phyloP scores from a whole-genome alignment of 2,113 vertebrate species.

The Ibidorhyncha struthersii region DNA sequence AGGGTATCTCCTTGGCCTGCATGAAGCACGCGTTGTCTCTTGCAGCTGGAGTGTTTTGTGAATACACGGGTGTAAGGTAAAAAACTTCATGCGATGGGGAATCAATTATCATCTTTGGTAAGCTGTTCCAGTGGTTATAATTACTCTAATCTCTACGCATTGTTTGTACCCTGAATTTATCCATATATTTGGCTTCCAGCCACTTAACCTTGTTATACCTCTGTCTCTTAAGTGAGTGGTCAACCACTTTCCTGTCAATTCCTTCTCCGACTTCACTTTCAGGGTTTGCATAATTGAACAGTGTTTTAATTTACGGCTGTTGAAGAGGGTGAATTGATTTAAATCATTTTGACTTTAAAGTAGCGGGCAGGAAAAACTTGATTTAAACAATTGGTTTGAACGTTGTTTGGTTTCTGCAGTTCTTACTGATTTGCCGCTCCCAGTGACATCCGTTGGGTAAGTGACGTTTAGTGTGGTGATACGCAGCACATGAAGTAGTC shows the following conservation, averaged over 20 bases:
- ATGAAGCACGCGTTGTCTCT: accelerated
- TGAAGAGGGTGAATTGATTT: slow-evolving; percentile 11
- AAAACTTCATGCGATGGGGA: not conserved
- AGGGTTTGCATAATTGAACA: slow-evolving; percentile 46
- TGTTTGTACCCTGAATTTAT: slow-evolving; percentile 30
- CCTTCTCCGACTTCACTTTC: slow-evolving; percentile 14
- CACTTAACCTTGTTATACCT: slow-evolving; percentile 41
- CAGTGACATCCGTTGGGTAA: not conserved
- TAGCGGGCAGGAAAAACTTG: not conserved
- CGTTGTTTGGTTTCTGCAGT: not conserved
- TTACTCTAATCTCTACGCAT: not conserved
- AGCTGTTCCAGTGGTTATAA: not conserved
- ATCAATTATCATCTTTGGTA: not conserved
- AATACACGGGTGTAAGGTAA: not conserved
- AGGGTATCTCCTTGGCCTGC: not conserved
- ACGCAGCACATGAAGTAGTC: accelerated
- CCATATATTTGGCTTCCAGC: slow-evolving; percentile 8
- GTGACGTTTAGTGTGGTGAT: not conserved
- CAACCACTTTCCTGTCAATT: slow-evolving; percentile 11
- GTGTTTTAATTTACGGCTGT: not conserved
- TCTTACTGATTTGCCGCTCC: not conserved
- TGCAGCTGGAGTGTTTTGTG: not conserved
- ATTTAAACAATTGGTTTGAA: slow-evolving; percentile 10
- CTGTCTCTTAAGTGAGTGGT: slow-evolving; percentile 34
- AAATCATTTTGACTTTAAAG: slow-evolving; percentile 13